A percentile compares a stretch with the other conserved stretches of the same genome.
These are phyloP conservation scores for Acomys russatus DNA, from an alignment of 2,797 vertebrate genomes.

Conservation along the genomic window DNA sequence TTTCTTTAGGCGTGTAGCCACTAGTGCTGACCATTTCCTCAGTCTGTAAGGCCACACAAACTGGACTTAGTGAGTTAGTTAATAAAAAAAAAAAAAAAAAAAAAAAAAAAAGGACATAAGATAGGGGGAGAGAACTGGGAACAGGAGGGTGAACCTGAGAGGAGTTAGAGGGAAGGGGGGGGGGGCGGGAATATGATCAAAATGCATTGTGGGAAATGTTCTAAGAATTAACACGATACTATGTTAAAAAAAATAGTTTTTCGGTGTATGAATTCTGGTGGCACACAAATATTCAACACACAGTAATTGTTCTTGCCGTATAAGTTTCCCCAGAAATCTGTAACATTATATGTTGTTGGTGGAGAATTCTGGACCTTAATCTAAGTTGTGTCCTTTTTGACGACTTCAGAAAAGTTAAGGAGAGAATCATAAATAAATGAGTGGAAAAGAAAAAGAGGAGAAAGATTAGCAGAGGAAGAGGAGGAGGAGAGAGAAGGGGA, in stretches of 20 bases:
- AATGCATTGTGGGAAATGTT: not conserved
- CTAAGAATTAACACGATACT: not conserved
- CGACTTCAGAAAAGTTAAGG: not conserved
- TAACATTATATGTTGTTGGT: not conserved
- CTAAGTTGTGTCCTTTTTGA: slow-evolving; percentile 8
- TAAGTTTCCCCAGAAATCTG: slow-evolving; percentile 34
- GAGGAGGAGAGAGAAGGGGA: not conserved
- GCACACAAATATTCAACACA: not conserved
- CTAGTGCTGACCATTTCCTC: no score
- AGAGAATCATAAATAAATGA: not conserved
- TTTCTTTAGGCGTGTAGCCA: not conserved
- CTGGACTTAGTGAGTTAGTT: no score
- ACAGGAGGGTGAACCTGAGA: not conserved
- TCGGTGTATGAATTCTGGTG: not conserved
- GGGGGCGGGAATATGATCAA: not conserved
- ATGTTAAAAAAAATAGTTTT: not conserved
- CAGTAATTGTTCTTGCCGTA: not conserved
- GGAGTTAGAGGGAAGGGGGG: no score
- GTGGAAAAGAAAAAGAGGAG: not conserved
- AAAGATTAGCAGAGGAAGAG: not conserved
- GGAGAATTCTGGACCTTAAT: slow-evolving; percentile 2
- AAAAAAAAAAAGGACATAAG: not conserved
- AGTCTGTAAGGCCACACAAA: not conserved
- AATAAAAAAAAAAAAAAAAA: no score
- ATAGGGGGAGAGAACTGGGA: not conserved